A percentile compares a stretch with the other conserved stretches of the same genome.
These are phyloP conservation scores for Leptinotarsa juncta DNA, from an alignment of 2,888 invertebrate genomes.

Conservation along the genomic window DNA sequence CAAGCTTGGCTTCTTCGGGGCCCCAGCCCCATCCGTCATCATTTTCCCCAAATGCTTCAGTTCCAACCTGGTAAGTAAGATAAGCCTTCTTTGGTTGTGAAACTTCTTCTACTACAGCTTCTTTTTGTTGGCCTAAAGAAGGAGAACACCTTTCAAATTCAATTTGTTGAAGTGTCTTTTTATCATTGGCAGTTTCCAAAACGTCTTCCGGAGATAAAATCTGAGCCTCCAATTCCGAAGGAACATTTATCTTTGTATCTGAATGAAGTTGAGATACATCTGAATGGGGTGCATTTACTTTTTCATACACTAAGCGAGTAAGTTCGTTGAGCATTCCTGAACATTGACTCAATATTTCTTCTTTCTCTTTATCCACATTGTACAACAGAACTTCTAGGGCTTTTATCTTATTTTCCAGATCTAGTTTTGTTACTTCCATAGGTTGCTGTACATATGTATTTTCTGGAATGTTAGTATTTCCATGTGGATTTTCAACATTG, in stretches of 20 bases:
- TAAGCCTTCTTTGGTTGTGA: constrained; percentile 57
- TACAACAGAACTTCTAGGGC: constrained; percentile 64
- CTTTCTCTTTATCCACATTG: constrained; percentile 63
- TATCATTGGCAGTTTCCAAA: constrained; percentile 34
- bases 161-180: constrained; percentile 42
- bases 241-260: neutral
- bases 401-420: constrained; percentile 61
- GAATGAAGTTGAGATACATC: neutral
- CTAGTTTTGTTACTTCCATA: constrained; percentile 55
- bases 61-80: constrained; percentile 57
- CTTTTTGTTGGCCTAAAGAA: constrained; percentile 36
- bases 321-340: constrained; percentile 62
- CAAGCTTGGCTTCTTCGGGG: constrained; percentile 68
- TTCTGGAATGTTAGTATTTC: neutral
- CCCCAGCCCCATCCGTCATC: constrained; percentile 75
- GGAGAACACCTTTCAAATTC: constrained; percentile 48
- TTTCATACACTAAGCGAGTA: constrained; percentile 56
- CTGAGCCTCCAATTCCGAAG: constrained; percentile 48
- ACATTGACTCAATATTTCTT: constrained; percentile 60
- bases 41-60: constrained; percentile 60
- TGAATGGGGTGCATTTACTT: constrained; percentile 36
- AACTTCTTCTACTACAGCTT: constrained; percentile 44
- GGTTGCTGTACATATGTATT: constrained; percentile 27
- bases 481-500: neutral
- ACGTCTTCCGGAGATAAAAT: constrained; percentile 44